Conservation (phyloP, 1,140 invertebrate genomes). For the Littorina saxatilis region DNA sequence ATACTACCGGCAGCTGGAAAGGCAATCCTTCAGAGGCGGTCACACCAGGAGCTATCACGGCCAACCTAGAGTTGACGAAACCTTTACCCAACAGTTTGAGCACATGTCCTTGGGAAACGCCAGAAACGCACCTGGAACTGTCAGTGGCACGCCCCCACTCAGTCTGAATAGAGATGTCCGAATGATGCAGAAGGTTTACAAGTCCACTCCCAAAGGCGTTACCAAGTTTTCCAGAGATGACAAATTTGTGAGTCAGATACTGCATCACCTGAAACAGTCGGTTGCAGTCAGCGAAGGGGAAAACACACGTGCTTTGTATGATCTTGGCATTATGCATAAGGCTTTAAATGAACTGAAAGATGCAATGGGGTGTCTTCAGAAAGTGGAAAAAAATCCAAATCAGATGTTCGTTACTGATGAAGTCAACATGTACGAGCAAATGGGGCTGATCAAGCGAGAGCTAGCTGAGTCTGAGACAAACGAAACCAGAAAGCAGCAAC, state of each 20-base stretch:
- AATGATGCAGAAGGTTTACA: slow-evolving; percentile 4
- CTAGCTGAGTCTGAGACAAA: slow-evolving; percentile 13
- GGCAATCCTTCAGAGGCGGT: no score
- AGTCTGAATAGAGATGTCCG: not conserved
- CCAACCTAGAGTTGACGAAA: no score
- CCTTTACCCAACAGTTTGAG: not conserved
- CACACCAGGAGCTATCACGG: no score
- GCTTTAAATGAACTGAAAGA: not conserved
- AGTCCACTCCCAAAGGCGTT: not conserved
- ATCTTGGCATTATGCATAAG: slow-evolving; percentile 7
- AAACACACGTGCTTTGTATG: slow-evolving; percentile 20
- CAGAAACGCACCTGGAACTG: not conserved
- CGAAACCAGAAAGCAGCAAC: not conserved
- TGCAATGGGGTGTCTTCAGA: not conserved
- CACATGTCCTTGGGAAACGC: not conserved
- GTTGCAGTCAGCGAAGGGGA: not conserved
- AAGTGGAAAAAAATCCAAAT: not conserved
- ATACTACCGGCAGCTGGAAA: not conserved
- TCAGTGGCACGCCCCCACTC: not conserved
- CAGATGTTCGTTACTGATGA: not conserved
- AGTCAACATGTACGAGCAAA: slow-evolving; percentile 13
- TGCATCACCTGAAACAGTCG: not conserved
- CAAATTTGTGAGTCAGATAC: not conserved
- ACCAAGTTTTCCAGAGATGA: not conserved
- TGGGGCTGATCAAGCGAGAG: slow-evolving; percentile 15